These are phyloP conservation scores for Hypselothyrea guttata DNA, from an alignment of 2,888 invertebrate genomes.

Conservation along the genomic window DNA sequence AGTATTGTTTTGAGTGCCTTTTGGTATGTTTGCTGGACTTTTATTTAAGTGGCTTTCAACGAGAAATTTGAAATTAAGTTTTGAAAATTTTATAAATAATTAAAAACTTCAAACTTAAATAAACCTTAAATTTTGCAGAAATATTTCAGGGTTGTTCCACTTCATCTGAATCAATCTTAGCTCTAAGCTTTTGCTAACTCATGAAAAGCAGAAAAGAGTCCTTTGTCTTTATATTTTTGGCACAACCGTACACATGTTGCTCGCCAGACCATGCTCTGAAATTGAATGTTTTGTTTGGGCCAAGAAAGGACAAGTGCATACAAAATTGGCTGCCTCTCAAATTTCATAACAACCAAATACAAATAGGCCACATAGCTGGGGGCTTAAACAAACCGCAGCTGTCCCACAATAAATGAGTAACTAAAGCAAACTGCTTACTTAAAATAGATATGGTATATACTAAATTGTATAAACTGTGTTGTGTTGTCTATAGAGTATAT, in stretches of 20 bases:
- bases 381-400: constrained; percentile 19
- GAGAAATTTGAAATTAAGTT: no score
- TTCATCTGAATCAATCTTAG: no score
- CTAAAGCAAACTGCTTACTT: constrained; percentile 15
- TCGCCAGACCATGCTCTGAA: constrained; percentile 13
- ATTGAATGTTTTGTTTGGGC: constrained; percentile 25
- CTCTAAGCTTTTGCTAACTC: no score
- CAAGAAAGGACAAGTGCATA: constrained; percentile 21
- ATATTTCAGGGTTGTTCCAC: no score
- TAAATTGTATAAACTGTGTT: not conserved
- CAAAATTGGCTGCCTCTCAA: constrained; percentile 23
- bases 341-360: constrained; percentile 35
- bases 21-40: no score
- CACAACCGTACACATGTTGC: constrained; percentile 27
- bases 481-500: no score
- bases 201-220: constrained; percentile 9
- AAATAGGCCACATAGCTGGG: not conserved
- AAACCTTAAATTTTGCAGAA: no score
- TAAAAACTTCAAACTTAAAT: no score
- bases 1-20: not conserved
- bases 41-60: no score
- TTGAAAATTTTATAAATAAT: not conserved
- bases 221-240: constrained; percentile 22
- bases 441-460: not conserved
- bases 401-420: constrained; percentile 22